Percentiles rank a stretch among this genome's conserved stretches.
Evolutionary conservation across 2,797 vertebrate species (phyloP).

Genomic region (Moxostoma hubbsi): DNA sequence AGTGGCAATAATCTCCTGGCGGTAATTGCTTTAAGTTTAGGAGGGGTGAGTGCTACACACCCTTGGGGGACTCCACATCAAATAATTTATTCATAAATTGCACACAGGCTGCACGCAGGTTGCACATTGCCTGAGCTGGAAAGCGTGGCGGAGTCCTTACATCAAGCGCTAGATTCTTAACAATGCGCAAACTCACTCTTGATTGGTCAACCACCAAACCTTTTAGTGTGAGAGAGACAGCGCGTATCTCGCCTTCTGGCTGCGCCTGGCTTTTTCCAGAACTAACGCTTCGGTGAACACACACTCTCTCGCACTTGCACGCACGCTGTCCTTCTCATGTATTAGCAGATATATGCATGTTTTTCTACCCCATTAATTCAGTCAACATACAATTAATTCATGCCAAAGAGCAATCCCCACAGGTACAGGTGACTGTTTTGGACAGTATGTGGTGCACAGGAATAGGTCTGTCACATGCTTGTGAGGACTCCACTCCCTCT

Average conservation of each 20-base stretch:
- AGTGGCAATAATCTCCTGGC: slow-evolving; percentile 86
- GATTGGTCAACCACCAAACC: slow-evolving; percentile 76
- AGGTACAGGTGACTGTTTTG: slow-evolving; percentile 77
- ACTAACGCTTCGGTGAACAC: slow-evolving; percentile 70
- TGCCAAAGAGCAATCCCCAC: slow-evolving; percentile 85
- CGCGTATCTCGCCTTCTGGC: slow-evolving; percentile 30
- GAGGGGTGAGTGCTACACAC: slow-evolving; percentile 52
- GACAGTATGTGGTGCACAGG: slow-evolving; percentile 44
- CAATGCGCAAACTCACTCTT: slow-evolving; percentile 66
- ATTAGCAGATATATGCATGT: slow-evolving; percentile 84
- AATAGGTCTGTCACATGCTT: slow-evolving; percentile 30
- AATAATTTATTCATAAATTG: slow-evolving; percentile 90
- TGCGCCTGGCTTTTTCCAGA: slow-evolving; percentile 76
- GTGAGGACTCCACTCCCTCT: background rate
- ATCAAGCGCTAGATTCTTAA: slow-evolving; percentile 73
- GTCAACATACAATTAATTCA: slow-evolving; percentile 90
- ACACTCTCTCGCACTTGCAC: slow-evolving; percentile 14
- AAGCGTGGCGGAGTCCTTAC: slow-evolving; percentile 83
- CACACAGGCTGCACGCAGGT: slow-evolving; percentile 77
- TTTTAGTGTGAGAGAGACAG: slow-evolving; percentile 56
- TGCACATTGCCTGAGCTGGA: slow-evolving; percentile 73
- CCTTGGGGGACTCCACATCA: slow-evolving; percentile 75
- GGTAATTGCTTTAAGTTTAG: slow-evolving; percentile 87
- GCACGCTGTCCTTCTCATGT: slow-evolving; percentile 75
- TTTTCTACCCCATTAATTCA: slow-evolving; percentile 91